phyloP scores from a whole-genome alignment of 2,888 invertebrate species.

The Rosalia funebris region DNA sequence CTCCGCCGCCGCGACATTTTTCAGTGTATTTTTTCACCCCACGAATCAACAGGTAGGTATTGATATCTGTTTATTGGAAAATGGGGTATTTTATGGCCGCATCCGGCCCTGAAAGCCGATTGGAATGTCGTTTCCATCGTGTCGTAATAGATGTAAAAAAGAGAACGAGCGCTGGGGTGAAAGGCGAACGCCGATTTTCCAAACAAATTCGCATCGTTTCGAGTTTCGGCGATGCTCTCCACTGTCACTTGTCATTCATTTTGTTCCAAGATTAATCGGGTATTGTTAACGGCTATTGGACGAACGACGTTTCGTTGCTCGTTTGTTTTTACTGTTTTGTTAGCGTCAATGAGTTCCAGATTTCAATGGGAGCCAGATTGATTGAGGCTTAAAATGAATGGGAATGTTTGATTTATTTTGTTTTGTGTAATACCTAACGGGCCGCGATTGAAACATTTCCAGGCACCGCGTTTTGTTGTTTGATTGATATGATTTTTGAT shows the following conservation, averaged over 20 bases:
- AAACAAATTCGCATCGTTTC: conserved; percentile 43
- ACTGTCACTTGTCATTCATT: conserved; percentile 56
- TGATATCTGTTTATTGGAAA: conserved; percentile 66
- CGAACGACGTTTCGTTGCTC: conserved; percentile 27
- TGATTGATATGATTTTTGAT: conserved; percentile 49
- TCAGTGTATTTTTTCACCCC: conserved; percentile 48
- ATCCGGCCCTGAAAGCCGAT: conserved; percentile 59
- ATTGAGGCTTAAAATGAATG: conserved; percentile 46
- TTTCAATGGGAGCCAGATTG: conserved; percentile 48
- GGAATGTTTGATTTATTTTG: conserved; percentile 52
- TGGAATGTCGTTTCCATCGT: conserved; percentile 51
- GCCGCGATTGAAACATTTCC: conserved; percentile 41
- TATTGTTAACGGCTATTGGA: conserved; percentile 53
- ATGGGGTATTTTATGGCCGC: conserved; percentile 63
- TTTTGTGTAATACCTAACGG: conserved; percentile 43
- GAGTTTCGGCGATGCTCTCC: conserved; percentile 40
- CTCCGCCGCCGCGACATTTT: conserved; percentile 24
- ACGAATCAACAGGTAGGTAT: conserved; percentile 64
- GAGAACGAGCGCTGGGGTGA: conserved; percentile 10
- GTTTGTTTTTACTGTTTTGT: too few species aligned
- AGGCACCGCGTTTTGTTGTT: conserved; percentile 42
- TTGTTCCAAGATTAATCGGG: conserved; percentile 54
- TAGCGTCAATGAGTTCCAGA: conserved; percentile 48
- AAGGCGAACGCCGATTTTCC: conserved; percentile 43
- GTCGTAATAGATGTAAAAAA: conserved; percentile 33